Evolutionary conservation across 2,797 vertebrate species (phyloP).

Genomic region (Philypnodon macrostomus): DNA sequence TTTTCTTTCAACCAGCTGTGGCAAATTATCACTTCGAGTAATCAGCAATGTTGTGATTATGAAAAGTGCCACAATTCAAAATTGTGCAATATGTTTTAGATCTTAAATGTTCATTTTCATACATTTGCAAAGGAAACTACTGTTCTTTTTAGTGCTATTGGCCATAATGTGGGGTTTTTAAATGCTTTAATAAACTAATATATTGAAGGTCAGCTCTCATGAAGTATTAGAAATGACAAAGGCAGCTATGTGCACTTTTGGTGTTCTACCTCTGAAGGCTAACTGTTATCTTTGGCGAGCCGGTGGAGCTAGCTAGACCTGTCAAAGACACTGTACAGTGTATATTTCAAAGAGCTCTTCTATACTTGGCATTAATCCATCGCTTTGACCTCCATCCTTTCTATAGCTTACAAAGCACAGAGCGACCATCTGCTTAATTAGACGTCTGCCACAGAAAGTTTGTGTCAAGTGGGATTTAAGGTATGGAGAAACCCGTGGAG

Average conservation of each 20-base stretch:
- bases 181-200: slow-evolving; percentile 5
- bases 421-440: slow-evolving; percentile 20
- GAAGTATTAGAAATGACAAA: slow-evolving; percentile 7
- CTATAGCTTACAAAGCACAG: slow-evolving; percentile 11
- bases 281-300: slow-evolving; percentile 26
- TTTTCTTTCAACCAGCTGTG: slow-evolving; percentile 36
- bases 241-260: not conserved
- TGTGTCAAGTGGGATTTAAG: slow-evolving; percentile 25
- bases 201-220: not conserved
- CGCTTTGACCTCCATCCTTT: slow-evolving; percentile 12
- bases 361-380: slow-evolving; percentile 22
- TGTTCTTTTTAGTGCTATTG: slow-evolving; percentile 13
- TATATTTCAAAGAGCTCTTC: slow-evolving; percentile 17
- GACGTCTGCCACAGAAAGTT: slow-evolving; percentile 11
- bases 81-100: slow-evolving; percentile 42
- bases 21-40: slow-evolving; percentile 28
- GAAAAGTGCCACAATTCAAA: slow-evolving; percentile 39
- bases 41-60: slow-evolving; percentile 40
- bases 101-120: not conserved
- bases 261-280: slow-evolving; percentile 14
- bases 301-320: slow-evolving; percentile 15
- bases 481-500: slow-evolving; percentile 40
- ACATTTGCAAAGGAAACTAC: slow-evolving; percentile 15
- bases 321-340: slow-evolving; percentile 3
- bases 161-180: slow-evolving; percentile 1